Conservation (phyloP, 2,888 invertebrate species). For the Yponomeuta plumbellus region DNA sequence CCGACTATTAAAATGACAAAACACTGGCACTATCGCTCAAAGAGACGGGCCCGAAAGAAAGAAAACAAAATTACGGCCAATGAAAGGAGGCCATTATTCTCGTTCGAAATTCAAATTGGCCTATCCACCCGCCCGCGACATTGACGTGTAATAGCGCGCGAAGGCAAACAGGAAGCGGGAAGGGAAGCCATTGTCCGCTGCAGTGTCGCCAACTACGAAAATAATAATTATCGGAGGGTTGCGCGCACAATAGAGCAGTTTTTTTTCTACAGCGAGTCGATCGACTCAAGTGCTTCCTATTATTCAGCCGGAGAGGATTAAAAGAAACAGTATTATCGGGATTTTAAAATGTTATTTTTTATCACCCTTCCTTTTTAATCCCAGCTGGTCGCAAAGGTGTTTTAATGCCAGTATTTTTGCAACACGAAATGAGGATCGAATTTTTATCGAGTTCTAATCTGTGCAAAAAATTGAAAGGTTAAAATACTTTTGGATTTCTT, state of each 20-base stretch:
- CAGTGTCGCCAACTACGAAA: slow-evolving; percentile 75
- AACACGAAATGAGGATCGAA: slow-evolving; percentile 49
- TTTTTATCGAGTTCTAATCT: slow-evolving; percentile 17
- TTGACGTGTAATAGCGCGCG: slow-evolving; percentile 76
- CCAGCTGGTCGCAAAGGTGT: slow-evolving; percentile 61
- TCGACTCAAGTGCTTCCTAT: slow-evolving; percentile 73
- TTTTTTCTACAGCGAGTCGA: slow-evolving; percentile 67
- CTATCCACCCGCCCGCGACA: slow-evolving; percentile 54
- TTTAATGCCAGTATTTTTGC: slow-evolving; percentile 57
- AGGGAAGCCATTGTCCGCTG: slow-evolving; percentile 59
- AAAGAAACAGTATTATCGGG: slow-evolving; percentile 57
- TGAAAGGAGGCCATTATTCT: slow-evolving; percentile 62
- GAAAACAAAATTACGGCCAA: slow-evolving; percentile 59
- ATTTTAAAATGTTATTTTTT: slow-evolving; percentile 41
- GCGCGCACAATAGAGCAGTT: slow-evolving; percentile 52
- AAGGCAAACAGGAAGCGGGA: slow-evolving; percentile 73
- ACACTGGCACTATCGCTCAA: slow-evolving; percentile 27
- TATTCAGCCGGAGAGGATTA: slow-evolving; percentile 61
- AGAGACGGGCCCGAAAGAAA: slow-evolving; percentile 23
- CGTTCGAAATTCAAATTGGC: slow-evolving; percentile 72
- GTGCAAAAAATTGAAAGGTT: slow-evolving; percentile 11
- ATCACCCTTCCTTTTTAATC: slow-evolving; percentile 38
- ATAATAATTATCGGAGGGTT: slow-evolving; percentile 74
- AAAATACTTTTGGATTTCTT: slow-evolving; percentile 15
- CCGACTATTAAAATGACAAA: slow-evolving; percentile 13